phyloP scores from a whole-genome alignment of 2,113 vertebrate genomes.

The Erpornis zantholeuca region DNA sequence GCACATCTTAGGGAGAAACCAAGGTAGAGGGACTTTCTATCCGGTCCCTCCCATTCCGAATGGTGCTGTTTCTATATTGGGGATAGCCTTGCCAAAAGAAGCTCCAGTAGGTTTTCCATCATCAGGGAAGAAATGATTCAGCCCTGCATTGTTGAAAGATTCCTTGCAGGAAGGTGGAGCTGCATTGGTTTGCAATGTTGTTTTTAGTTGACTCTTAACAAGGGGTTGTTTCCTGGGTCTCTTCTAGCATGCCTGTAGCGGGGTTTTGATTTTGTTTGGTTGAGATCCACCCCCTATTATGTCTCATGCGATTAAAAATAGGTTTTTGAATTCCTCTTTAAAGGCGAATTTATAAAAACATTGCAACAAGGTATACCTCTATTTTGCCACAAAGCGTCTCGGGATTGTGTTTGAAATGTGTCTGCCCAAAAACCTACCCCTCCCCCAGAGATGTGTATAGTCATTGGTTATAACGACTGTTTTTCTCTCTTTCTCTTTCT shows the following conservation, averaged over 20 bases:
- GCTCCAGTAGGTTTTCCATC: conserved; percentile 69
- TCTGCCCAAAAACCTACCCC: conserved; percentile 84
- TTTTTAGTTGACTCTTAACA: conserved; percentile 74
- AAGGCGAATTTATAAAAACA: conserved; percentile 86
- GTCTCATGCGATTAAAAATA: conserved; percentile 72
- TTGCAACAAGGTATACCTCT: conserved; percentile 99
- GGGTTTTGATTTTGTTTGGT: conserved; percentile 50
- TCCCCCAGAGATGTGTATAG: conserved; percentile 96
- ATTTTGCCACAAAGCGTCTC: conserved; percentile 89
- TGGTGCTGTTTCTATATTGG: conserved; percentile 83
- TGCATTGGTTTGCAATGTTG: conserved; percentile 72
- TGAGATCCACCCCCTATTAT: conserved; percentile 72
- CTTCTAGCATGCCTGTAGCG: conserved; percentile 75
- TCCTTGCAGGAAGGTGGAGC: conserved; percentile 74
- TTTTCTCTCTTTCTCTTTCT: conserved; percentile 49
- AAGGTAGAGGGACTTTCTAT: conserved; percentile 64
- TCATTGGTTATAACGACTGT: conserved; percentile 85
- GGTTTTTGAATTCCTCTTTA: conserved; percentile 77
- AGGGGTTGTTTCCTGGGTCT: conserved; percentile 76
- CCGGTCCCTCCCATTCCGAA: conserved; percentile 67
- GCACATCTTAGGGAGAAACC: conserved; percentile 71
- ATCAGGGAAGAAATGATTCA: conserved; percentile 65
- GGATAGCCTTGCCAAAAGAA: conserved; percentile 84
- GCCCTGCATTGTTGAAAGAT: conserved; percentile 65
- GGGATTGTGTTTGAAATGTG: conserved; percentile 92